Base-by-base conservation (phyloP, 2,113 vertebrate genomes). In the Aspidoscelis tigris region DNA sequence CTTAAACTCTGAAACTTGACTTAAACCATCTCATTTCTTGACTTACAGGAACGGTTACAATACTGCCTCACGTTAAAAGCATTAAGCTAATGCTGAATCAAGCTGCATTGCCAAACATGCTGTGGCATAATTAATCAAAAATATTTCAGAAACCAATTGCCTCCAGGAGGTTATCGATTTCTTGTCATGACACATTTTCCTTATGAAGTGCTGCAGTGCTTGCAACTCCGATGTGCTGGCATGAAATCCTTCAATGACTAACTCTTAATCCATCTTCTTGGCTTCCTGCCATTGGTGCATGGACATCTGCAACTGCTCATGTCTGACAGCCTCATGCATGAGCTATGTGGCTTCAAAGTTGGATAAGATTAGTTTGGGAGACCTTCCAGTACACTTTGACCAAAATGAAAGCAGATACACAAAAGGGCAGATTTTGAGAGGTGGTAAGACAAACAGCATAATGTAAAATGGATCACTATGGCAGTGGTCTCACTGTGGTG, bases 251-350 rank as follows among this genome's bases (percentile, higher is more conserved):
- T 94, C 93, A 92, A 90, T 93, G 93, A 94, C 93, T 94, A 95
- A 94, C 92, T 89, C 94, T 93, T 95, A 94, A 95, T 95, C 93
- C 94, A 69, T 94, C 91, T 92, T 93, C 81, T 87, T 95, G 95
- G 94, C 93, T 81, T 83, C 82, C 87, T 95, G 95, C 95, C 94
- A 94, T 86, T 84, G 84, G 78, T 89, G 89, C 90, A 87, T 5
- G 92, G 95, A 96, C 95, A 96, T 96, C 94, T 96, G 95, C 94
- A 97, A 96, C 90, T 94, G 94, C 94, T 96, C 95, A 95, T 89
- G 92, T 92, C 90, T 94, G 94, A 95, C 93, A 95, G 90, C 72
- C 90, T 96, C 93, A 95, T 94, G 93, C 92, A 94, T 91, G 90
- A 94, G 90, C 85, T 89, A 92, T 94, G 94, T 94, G 93, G 93